Evolutionary conservation across 2,113 vertebrate species (phyloP), one percentile per base, ranked within the genome.

Genomic region (Ia io): DNA sequence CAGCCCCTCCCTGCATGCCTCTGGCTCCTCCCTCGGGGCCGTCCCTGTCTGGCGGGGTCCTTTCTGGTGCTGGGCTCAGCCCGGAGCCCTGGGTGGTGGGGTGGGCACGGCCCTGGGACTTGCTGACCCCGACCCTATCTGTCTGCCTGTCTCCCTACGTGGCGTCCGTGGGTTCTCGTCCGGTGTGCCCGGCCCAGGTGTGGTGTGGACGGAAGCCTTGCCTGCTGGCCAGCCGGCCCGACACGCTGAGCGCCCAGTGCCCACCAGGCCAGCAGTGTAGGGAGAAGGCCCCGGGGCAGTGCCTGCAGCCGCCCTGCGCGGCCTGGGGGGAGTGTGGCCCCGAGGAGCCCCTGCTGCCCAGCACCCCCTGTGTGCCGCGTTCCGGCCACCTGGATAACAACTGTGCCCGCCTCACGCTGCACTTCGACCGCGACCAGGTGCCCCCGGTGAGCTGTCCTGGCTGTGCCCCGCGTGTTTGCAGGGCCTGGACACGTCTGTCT

Each of bases 391-490:
- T 99, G 30, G 99, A 99, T 97, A 98, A 98, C 95, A 98, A 98
- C 97, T 99, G 99, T 47, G 99, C 99, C 8, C 99, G 99, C 90
- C 99, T 99, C 98, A 99, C 99, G 0, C 98, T 99, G 95, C 98
- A 98, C 97, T 99, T 99, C 97, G 98, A 98, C 2, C 98, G 96
- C 1, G 98, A 99, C 95, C 99, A 99, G 96, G 98, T 99, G 84
- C 99, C 99, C 1, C 98, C 98, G 99, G 99, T 99, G 95, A 98
- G 99, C 12, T 0, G 23, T 0, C 3, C 35, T 0, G 0, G 18
- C 0, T 0, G 17, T 3, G 11, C 17, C 17, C n/a, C 2, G 3
- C 1, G 6, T 0, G 23, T 12, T 22, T 5, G 61, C 18, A 4
- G 5, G 4, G 18, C 42, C 83, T 30, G 1, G 16, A 9, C 0